Evolutionary conservation across 2,113 vertebrate genomes (phyloP).

Genomic region (Callipepla californica): DNA sequence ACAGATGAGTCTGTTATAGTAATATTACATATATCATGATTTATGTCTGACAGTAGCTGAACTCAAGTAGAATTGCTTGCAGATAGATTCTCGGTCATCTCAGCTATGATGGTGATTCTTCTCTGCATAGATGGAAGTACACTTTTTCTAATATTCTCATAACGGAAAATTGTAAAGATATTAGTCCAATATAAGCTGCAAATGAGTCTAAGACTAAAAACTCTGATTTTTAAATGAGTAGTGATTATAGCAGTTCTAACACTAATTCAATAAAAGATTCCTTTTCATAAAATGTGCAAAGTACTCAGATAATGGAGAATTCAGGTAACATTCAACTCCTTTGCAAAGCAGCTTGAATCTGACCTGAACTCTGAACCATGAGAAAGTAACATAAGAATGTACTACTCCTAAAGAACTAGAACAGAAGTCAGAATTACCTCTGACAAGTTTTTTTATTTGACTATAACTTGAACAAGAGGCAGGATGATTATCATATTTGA

Average conservation of each 20-base stretch:
- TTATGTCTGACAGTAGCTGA: background rate
- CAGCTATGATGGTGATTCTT: background rate
- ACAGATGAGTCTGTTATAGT: background rate
- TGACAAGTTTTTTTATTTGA: background rate
- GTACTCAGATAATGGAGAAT: background rate
- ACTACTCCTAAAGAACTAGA: background rate
- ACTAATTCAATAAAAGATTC: background rate
- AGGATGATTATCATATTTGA: background rate
- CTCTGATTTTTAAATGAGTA: constrained; percentile 6
- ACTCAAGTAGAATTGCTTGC: background rate
- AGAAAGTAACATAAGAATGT: background rate
- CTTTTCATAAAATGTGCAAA: background rate
- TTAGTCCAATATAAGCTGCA: background rate
- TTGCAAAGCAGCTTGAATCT: background rate
- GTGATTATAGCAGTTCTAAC: background rate
- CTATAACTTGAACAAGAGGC: background rate
- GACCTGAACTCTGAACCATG: background rate
- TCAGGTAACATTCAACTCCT: background rate
- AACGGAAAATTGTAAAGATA: constrained; percentile 15
- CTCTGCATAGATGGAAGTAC: background rate
- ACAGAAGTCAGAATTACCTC: background rate
- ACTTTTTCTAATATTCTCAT: constrained; percentile 11
- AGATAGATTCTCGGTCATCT: background rate
- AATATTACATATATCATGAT: background rate
- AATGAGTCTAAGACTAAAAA: constrained; percentile 19